Conservation (phyloP, 2,888 invertebrate species). For the Cephonodes hylas region DNA sequence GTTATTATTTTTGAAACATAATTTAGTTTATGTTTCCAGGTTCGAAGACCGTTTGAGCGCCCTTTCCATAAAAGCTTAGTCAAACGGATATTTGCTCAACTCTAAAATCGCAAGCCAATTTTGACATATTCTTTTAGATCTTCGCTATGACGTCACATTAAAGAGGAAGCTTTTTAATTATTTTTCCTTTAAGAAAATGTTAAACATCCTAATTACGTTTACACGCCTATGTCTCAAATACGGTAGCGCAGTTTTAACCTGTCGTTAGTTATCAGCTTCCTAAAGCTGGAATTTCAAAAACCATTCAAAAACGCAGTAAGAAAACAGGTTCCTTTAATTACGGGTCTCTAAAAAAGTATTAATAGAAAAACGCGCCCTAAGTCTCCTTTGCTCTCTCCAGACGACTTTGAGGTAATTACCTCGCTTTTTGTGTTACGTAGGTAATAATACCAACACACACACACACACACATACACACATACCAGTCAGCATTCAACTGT, state of each 20-base stretch:
- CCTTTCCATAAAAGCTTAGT: no score
- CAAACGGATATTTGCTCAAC: no score
- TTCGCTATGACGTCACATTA: no score
- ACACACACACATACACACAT: background rate
- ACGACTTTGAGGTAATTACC: constrained; percentile 8
- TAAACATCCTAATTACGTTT: no score
- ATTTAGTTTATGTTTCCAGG: no score
- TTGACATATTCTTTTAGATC: no score
- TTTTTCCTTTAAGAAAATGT: no score
- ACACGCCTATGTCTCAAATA: no score
- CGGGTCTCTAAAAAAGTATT: constrained; percentile 9
- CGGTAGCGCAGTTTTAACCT: background rate
- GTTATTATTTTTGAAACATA: no score
- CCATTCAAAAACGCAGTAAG: background rate
- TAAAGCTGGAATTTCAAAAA: background rate
- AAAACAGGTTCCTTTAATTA: background rate
- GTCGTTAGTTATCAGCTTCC: background rate
- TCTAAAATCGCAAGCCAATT: no score
- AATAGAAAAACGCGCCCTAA: constrained; percentile 1
- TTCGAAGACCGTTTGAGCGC: no score
- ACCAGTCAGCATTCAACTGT: background rate
- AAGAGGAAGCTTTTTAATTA: no score
- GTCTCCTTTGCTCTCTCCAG: constrained; percentile 5
- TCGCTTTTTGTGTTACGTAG: background rate
- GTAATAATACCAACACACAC: constrained; percentile 2